phyloP scores from a whole-genome alignment of 1,140 invertebrate species.

The Drosophila santomea region DNA sequence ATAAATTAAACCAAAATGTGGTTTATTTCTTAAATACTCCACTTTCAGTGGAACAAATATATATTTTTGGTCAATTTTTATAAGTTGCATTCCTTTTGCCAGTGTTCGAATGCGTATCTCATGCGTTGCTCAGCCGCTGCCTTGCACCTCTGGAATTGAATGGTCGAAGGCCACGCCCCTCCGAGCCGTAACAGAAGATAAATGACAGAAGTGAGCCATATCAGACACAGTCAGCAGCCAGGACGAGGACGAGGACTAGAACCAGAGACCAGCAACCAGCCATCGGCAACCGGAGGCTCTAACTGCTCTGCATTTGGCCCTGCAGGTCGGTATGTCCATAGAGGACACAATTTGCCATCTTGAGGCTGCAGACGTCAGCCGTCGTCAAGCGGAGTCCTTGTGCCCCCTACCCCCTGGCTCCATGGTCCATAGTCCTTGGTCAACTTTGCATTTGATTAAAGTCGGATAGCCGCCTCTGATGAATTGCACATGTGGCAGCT shows the following conservation, averaged over 20 bases:
- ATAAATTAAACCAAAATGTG: background rate
- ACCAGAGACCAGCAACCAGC: background rate
- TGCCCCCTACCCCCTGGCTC: background rate
- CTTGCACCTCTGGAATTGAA: constrained; percentile 77
- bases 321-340: constrained; percentile 11
- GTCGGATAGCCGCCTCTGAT: constrained; percentile 59
- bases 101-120: constrained; percentile 33
- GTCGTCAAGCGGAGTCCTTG: constrained; percentile 32
- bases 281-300: constrained; percentile 36
- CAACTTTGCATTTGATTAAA: constrained; percentile 78
- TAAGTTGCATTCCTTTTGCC: constrained; percentile 6
- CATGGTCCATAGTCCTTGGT: constrained; percentile 20
- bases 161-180: constrained; percentile 53
- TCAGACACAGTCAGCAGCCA: constrained; percentile 55
- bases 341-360: constrained; percentile 64
- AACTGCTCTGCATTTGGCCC: constrained; percentile 64
- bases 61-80: background rate
- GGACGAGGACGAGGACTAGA: background rate
- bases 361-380: constrained; percentile 69
- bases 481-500: constrained; percentile 53
- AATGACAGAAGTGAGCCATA: constrained; percentile 81
- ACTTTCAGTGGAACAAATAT: too few relatives aligned
- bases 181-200: constrained; percentile 77
- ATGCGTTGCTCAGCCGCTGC: constrained; percentile 66
- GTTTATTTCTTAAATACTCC: too few relatives aligned